Evolutionary conservation across 2,888 invertebrate genomes (phyloP).

Genomic region (Microchrysa polita): DNA sequence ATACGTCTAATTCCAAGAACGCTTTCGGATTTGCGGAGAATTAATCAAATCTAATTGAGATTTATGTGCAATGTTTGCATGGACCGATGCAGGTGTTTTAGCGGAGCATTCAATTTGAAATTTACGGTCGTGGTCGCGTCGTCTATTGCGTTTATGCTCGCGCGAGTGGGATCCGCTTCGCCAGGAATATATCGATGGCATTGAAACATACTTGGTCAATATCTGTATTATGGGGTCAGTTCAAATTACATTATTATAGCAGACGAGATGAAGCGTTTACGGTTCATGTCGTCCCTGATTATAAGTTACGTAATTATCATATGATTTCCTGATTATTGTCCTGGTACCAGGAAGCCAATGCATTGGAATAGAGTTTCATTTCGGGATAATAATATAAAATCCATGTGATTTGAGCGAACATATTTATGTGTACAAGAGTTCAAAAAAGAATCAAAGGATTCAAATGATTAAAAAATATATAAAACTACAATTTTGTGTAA

Average conservation of each 20-base stretch:
- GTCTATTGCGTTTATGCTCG: slow-evolving; percentile 27
- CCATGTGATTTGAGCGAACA: too few relatives aligned
- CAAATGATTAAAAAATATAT: too few relatives aligned
- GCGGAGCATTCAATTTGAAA: slow-evolving; percentile 37
- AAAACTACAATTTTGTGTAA: too few relatives aligned
- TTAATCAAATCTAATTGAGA: slow-evolving; percentile 50
- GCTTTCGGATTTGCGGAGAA: slow-evolving; percentile 46
- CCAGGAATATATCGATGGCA: slow-evolving; percentile 21
- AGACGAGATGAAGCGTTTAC: background rate
- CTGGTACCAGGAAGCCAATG: too few relatives aligned
- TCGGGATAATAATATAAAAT: too few relatives aligned
- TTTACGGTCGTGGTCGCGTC: too few relatives aligned
- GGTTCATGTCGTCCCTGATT: slow-evolving; percentile 17
- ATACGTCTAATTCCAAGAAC: slow-evolving; percentile 29
- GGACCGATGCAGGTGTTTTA: slow-evolving; percentile 43
- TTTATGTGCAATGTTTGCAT: slow-evolving; percentile 45
- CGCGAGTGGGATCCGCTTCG: slow-evolving; percentile 35
- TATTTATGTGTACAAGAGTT: too few relatives aligned
- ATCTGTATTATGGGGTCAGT: slow-evolving; percentile 39
- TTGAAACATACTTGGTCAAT: slow-evolving; percentile 12
- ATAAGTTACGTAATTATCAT: slow-evolving; percentile 34
- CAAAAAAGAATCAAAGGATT: too few relatives aligned
- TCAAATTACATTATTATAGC: slow-evolving; percentile 33
- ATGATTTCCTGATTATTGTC: slow-evolving; percentile 34
- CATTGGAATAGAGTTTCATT: too few relatives aligned